Evolutionary conservation across 53 echinoderm and acorn worm genomes (phyloP).

Genomic region (Stichopus horrens): DNA sequence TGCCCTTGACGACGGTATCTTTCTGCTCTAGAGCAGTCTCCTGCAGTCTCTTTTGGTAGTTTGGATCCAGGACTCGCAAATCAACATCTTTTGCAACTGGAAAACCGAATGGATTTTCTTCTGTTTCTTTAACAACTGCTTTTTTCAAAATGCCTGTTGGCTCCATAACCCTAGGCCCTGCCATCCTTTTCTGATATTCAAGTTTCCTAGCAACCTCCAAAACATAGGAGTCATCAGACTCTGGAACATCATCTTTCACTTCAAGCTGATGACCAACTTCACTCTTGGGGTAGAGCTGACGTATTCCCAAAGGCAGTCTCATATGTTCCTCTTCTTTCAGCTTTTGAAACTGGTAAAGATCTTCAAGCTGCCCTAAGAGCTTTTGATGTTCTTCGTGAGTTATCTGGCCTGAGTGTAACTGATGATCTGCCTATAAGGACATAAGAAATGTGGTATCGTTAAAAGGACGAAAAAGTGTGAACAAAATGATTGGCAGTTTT

Average conservation of each 20-base stretch:
- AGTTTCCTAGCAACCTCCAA: slow-evolving; percentile 44
- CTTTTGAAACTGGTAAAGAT: slow-evolving; percentile 79
- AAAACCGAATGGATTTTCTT: slow-evolving; percentile 14
- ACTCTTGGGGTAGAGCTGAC: not conserved
- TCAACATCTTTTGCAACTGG: slow-evolving; percentile 63
- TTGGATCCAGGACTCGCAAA: slow-evolving; percentile 61
- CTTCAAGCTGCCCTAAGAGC: slow-evolving; percentile 72
- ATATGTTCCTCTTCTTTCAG: slow-evolving; percentile 54
- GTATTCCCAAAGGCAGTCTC: not conserved
- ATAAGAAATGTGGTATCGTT: not conserved
- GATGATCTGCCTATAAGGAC: slow-evolving; percentile 78
- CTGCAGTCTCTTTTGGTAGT: slow-evolving; percentile 23
- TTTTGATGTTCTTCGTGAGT: slow-evolving; percentile 85
- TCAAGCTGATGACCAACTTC: not conserved
- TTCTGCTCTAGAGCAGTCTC: slow-evolving; percentile 26
- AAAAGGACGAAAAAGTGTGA: not conserved
- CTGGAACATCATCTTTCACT: not conserved
- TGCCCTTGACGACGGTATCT: not conserved
- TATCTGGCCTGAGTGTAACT: slow-evolving; percentile 86
- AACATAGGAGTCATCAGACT: slow-evolving; percentile 34
- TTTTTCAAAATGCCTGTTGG: not conserved
- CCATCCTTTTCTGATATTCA: slow-evolving; percentile 51
- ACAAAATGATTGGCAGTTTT: not conserved
- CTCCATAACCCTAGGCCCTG: slow-evolving; percentile 20
- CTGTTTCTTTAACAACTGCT: not conserved